Conservation (phyloP, 2,113 vertebrate species). For the Pelvicachromis taeniatus region DNA sequence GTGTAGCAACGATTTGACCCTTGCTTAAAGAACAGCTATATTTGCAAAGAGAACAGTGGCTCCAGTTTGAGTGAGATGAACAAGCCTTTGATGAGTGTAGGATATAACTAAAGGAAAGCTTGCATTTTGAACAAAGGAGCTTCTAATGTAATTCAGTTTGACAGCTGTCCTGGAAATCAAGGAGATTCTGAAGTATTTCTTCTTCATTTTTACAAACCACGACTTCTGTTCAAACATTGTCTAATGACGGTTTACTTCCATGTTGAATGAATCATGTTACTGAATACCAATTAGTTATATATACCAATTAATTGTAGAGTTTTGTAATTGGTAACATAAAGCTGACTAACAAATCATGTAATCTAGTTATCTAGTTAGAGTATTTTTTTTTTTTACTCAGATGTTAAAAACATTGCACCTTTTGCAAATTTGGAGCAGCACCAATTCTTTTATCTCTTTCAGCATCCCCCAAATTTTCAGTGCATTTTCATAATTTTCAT, state of each 20-base stretch:
- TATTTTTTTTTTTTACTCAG: neutral
- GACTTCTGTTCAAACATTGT: neutral
- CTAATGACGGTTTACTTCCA: neutral
- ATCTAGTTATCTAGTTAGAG: no score
- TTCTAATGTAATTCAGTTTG: neutral
- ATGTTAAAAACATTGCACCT: neutral
- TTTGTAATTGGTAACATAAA: neutral
- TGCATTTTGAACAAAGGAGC: neutral
- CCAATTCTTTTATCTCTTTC: neutral
- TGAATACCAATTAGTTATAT: neutral
- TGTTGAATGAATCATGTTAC: neutral
- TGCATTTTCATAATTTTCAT: neutral
- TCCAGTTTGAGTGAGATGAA: neutral
- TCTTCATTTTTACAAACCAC: neutral
- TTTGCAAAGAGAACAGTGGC: neutral
- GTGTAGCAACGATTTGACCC: neutral
- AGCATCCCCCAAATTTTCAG: neutral
- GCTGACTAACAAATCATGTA: neutral
- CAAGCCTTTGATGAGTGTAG: neutral
- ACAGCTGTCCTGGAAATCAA: neutral
- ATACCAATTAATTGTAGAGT: no score
- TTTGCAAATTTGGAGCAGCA: neutral
- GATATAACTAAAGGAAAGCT: neutral
- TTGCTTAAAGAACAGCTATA: neutral
- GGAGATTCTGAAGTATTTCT: neutral